phyloP scores from a whole-genome alignment of 2,888 invertebrate species.

The Drosophila anomalipes region DNA sequence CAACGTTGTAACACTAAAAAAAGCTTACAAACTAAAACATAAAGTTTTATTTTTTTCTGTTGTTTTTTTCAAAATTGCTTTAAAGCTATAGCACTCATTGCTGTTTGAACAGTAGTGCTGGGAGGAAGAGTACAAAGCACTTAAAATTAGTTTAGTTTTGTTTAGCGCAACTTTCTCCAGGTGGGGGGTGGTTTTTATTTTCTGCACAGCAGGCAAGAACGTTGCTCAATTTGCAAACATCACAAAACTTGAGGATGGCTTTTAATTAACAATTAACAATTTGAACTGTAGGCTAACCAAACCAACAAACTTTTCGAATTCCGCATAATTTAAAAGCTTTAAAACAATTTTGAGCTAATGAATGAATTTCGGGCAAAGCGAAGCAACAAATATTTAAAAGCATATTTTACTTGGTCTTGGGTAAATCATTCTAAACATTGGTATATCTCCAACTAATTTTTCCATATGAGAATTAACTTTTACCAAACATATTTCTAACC shows the following conservation, averaged over 20 bases:
- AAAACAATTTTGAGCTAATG: constrained; percentile 79
- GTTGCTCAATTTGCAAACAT: constrained; percentile 56
- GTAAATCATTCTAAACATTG: neutral
- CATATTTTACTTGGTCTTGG: neutral
- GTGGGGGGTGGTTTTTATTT: neutral
- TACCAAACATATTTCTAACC: neutral
- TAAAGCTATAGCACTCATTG: constrained; percentile 56
- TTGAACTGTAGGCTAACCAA: constrained; percentile 64
- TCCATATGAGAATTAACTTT: neutral
- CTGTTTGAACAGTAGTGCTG: neutral
- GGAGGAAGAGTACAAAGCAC: constrained; percentile 36
- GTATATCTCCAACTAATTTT: neutral
- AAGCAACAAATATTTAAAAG: constrained; percentile 26
- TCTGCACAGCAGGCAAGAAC: constrained; percentile 57
- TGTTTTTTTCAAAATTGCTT: constrained; percentile 66
- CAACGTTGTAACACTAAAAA: constrained; percentile 31
- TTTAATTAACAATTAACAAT: constrained; percentile 16
- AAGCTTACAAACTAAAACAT: constrained; percentile 57
- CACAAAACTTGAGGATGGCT: constrained; percentile 30
- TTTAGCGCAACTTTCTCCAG: constrained; percentile 28
- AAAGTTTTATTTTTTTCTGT: constrained; percentile 8
- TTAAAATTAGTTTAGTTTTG: constrained; percentile 58
- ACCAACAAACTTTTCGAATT: constrained; percentile 72
- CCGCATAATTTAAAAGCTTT: constrained; percentile 65
- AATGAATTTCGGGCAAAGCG: constrained; percentile 41